Evolutionary conservation across 2,797 vertebrate species (phyloP), one percentile per base, ranked within the genome.

Genomic region (Podarcis siculus): DNA sequence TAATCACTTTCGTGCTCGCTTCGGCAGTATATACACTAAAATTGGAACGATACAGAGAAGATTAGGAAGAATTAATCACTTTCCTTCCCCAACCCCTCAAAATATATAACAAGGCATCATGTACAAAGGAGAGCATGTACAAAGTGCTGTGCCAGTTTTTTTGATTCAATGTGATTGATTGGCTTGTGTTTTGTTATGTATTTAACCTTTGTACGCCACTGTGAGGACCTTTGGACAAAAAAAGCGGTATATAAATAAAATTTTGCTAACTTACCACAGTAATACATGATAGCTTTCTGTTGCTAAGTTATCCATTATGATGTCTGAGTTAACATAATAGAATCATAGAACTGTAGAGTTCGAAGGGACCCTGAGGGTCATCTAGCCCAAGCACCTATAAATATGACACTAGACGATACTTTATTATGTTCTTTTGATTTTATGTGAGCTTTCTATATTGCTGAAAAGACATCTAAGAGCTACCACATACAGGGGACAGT

Each of bases 401-500:
- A 55, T 55, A 55, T 55, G 49, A 73, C 12, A 77, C 9, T 71
- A 92, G 86, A 79, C 88, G 84, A 84, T 67, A 72, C 89, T 91
- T 91, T 89, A 82, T 77, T 79, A 82, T 91, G 93, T 95, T 92
- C 90, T 92, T 92, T 58, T 93, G 92, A 89, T 90, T 93, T 89
- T 90, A 94, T 86, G 95, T 92, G 89, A 95, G 89, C 35, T 83
- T 73, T 86, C 12, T 30, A 39, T 27, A 72, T 27, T 37, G 32
- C 35, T 39, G 35, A 86, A 86, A 55, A 13, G 35, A 80, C 8
- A 37, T 80, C 77, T 72, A 55, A 71, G 32, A 72, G 8, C 25
- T 17, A 79, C 35, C 32, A 80, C 6, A 58, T 45, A 45, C 15
- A 45, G 45, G 27, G 42, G 27, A 55, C 27, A n/a, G 4, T 72